phyloP scores from a whole-genome alignment of 2,888 invertebrate species.

The Acleris literana region DNA sequence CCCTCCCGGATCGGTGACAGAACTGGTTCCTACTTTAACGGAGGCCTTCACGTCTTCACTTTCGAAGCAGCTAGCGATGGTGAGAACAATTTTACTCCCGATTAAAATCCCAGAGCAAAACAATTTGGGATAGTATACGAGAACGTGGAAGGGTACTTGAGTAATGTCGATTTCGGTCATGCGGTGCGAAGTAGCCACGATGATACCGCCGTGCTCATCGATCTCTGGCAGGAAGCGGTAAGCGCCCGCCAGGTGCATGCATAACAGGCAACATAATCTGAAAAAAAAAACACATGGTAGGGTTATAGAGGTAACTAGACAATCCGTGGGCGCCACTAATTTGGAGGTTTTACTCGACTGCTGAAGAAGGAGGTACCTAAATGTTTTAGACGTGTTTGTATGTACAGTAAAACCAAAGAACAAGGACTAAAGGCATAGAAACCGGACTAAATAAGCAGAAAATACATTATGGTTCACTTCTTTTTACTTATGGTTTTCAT shows the following conservation, averaged over 20 bases:
- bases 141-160: slow-evolving; percentile 59
- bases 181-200: not conserved
- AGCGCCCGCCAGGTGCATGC: not conserved
- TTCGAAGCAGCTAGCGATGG: slow-evolving; percentile 64
- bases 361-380: too few species aligned
- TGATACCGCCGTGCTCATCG: not conserved
- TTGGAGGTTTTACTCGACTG: too few species aligned
- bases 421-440: too few species aligned
- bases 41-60: slow-evolving; percentile 43
- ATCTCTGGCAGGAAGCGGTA: slow-evolving; percentile 1
- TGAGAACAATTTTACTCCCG: slow-evolving; percentile 59
- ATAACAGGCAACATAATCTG: slow-evolving; percentile 2
- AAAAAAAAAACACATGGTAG: slow-evolving; percentile 4
- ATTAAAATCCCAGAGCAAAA: slow-evolving; percentile 70
- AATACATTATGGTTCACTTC: too few species aligned
- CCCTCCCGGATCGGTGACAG: slow-evolving; percentile 52
- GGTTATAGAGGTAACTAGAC: not conserved
- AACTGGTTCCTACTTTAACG: slow-evolving; percentile 61
- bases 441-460: too few species aligned
- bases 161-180: slow-evolving; percentile 28
- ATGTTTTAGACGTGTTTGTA: too few species aligned
- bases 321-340: too few species aligned
- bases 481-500: too few species aligned
- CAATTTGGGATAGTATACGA: slow-evolving; percentile 57
- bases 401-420: too few species aligned